These are phyloP conservation scores for Pseudomyrmex cubaensis DNA, from an alignment of 1,140 invertebrate genomes.

Conservation along the genomic window DNA sequence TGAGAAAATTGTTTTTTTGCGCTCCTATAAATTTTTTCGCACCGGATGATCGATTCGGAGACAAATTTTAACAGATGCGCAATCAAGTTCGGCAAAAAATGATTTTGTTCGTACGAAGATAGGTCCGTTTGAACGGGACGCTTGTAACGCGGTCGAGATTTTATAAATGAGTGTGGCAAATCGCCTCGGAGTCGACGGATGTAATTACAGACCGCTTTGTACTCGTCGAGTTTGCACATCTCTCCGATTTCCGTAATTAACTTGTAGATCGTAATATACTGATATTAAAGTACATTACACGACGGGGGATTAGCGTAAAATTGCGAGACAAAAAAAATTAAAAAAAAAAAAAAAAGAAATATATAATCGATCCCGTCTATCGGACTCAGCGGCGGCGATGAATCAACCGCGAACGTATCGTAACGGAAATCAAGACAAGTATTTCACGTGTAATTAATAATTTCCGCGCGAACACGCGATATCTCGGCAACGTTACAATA, in stretches of 20 bases:
- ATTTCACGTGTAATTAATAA: slow-evolving; percentile 53
- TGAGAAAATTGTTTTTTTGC: too few species aligned
- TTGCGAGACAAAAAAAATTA: not conserved
- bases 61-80: too few species aligned
- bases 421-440: slow-evolving; percentile 36
- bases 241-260: slow-evolving; percentile 32
- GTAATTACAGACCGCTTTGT: not conserved
- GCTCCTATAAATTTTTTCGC: too few species aligned
- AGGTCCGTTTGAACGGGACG: too few species aligned
- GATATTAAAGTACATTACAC: slow-evolving; percentile 16
- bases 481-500: not conserved
- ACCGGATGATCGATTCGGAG: too few species aligned
- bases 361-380: slow-evolving; percentile 4
- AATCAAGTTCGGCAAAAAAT: too few species aligned
- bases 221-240: not conserved
- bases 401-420: slow-evolving; percentile 34
- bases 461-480: slow-evolving; percentile 22
- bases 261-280: not conserved
- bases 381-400: slow-evolving; percentile 7
- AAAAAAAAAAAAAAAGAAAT: not conserved
- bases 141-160: not conserved
- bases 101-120: too few species aligned
- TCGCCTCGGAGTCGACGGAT: not conserved
- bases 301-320: not conserved
- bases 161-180: slow-evolving; percentile 19